These are phyloP conservation scores for Eremophila alpestris DNA, from an alignment of 2,797 vertebrate species.

Conservation along the genomic window DNA sequence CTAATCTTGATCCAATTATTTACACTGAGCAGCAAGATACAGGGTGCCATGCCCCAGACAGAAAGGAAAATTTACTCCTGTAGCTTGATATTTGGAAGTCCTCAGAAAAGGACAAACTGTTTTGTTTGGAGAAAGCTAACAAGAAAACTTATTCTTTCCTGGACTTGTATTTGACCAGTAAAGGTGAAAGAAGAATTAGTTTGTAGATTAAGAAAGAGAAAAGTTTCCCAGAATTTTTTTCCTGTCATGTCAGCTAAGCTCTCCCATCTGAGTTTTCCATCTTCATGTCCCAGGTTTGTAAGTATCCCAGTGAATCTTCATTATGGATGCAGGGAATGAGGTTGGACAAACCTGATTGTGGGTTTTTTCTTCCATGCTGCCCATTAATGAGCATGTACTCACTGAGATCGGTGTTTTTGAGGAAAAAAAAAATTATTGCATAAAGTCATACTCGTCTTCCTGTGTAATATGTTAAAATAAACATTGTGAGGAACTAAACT, in stretches of 20 bases:
- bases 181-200: slow-evolving; percentile 12
- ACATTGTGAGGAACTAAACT: background rate
- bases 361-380: background rate
- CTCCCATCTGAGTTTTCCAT: background rate
- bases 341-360: background rate
- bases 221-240: background rate
- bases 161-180: background rate
- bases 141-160: background rate
- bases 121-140: slow-evolving; percentile 27
- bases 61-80: slow-evolving; percentile 12
- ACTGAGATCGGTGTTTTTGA: background rate
- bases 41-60: background rate
- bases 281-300: background rate
- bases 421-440: background rate
- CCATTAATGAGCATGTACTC: background rate
- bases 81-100: background rate
- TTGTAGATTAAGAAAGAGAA: background rate
- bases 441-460: background rate
- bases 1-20: slow-evolving; percentile 55
- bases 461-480: background rate
- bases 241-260: background rate
- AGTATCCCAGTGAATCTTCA: background rate
- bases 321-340: background rate
- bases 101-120: background rate
- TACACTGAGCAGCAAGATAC: slow-evolving; percentile 13